Evolutionary conservation across 2,888 invertebrate species (phyloP).

Genomic region (Keiferia lycopersicella): DNA sequence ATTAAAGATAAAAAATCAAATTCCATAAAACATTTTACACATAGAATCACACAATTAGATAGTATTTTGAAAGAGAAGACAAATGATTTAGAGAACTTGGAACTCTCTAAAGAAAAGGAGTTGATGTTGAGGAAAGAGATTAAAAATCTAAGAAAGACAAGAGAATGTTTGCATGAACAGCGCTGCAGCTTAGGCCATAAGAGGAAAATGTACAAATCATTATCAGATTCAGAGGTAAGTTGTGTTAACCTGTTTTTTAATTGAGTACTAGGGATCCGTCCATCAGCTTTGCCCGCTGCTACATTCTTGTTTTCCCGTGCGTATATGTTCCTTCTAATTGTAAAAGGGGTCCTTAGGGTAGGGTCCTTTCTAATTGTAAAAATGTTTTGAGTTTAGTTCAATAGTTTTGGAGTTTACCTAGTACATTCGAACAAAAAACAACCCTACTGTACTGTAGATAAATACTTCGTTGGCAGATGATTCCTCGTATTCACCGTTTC

Average conservation of each 20-base stretch:
- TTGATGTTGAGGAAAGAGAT: slow-evolving; percentile 88
- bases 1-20: slow-evolving; percentile 80
- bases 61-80: slow-evolving; percentile 86
- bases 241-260: background rate
- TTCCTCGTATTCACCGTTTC: no score
- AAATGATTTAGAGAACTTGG: slow-evolving; percentile 83
- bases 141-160: slow-evolving; percentile 87
- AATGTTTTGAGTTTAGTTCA: no score
- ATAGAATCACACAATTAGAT: slow-evolving; percentile 85
- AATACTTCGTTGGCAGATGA: no score
- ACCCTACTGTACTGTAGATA: no score
- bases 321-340: no score
- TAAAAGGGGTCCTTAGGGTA: background rate
- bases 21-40: slow-evolving; percentile 83
- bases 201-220: slow-evolving; percentile 86
- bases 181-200: slow-evolving; percentile 88
- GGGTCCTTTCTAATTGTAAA: no score
- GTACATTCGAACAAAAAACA: no score
- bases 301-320: background rate
- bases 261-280: no score
- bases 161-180: slow-evolving; percentile 89
- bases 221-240: slow-evolving; percentile 84
- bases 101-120: slow-evolving; percentile 82
- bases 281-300: background rate
- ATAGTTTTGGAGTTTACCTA: no score